Percentiles rank a stretch among this genome's conserved stretches.
phyloP scores from a whole-genome alignment of 2,888 invertebrate genomes.

The Aplocera efformata region DNA sequence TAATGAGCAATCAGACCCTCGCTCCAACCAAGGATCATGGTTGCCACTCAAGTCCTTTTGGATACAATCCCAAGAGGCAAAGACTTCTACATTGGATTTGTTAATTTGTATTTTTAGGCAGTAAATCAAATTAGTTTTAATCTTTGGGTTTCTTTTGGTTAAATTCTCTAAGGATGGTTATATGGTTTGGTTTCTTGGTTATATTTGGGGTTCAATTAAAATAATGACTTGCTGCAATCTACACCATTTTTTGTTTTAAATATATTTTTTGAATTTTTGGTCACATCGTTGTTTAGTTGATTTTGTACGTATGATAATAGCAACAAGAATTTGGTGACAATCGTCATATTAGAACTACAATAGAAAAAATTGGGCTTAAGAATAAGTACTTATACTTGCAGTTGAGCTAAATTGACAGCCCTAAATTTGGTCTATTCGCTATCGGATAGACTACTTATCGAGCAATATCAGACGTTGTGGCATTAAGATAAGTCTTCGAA shows the following conservation, averaged over 20 bases:
- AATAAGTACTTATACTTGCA: too few relatives aligned
- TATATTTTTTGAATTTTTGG: too few relatives aligned
- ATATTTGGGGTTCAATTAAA: conserved; percentile 1
- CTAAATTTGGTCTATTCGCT: conserved; percentile 16
- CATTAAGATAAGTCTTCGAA: conserved; percentile 12
- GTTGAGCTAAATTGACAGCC: conserved; percentile 10
- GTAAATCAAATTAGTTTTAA: conserved; percentile 41
- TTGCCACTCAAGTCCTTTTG: conserved; percentile 40
- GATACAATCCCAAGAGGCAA: conserved; percentile 34
- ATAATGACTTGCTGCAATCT: background rate
- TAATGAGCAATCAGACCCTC: conserved; percentile 73
- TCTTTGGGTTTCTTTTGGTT: conserved; percentile 26
- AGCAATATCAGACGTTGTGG: conserved; percentile 21
- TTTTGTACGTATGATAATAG: too few relatives aligned
- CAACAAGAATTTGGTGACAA: too few relatives aligned
- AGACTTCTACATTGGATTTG: conserved; percentile 17
- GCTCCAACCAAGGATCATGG: conserved; percentile 42
- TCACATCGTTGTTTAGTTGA: too few relatives aligned
- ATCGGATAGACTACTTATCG: conserved; percentile 4
- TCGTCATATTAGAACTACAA: too few relatives aligned
- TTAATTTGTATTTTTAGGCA: conserved; percentile 34
- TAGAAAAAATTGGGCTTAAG: too few relatives aligned
- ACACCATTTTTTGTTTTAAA: too few relatives aligned
- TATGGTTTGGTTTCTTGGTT: background rate
- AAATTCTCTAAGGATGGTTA: too few relatives aligned